Evolutionary conservation across 2,113 vertebrate species (phyloP), one percentile per base, ranked within the genome.

Genomic region (Orcinus orca): DNA sequence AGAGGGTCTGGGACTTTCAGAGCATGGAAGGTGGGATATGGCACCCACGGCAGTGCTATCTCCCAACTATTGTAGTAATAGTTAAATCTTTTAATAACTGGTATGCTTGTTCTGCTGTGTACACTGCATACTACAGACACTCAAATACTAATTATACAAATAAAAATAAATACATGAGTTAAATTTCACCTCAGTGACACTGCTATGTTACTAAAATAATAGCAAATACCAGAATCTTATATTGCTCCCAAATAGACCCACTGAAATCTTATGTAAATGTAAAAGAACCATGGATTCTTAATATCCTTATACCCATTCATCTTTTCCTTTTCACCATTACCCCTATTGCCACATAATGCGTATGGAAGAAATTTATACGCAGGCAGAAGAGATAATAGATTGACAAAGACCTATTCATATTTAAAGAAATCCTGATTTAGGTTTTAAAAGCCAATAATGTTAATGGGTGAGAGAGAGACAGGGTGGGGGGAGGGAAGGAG

Each of bases 181-280:
- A 86, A 84, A 93, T 88, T 60, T 67, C 60, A 55, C 31, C 23
- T 73, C 47, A 79, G 3, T 31, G 55, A 82, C 44, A 88, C 8
- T 29, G 36, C 63, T 36, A 29, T 65, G 9, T 79, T 55, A 93
- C 71, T 21, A 84, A 92, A 88, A 95, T 88, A 60, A 60, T 95
- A 74, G 74, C 76, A 96, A 71, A 92, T 93, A 63, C 9, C 80
- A 81, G 93, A 79, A 90, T 88, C 60, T 81, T 81, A 55, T 23
- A 88, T 67, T 77, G 6, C 21, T 95, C 12, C 58, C 63, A 86
- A 68, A 95, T 12, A 89, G 71, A 41, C 50, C 95, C 47, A 90
- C 0, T 86, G 73, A 94, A 58, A 77, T 82, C 13, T 85, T 21
- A 63, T 20, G 50, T 88, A 86, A 96, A 86, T 85, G 65, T 81